A percentile compares a stretch with the other conserved stretches of the same genome.
Evolutionary conservation across 2,113 vertebrate genomes (phyloP).

Genomic region (Cranoglanis bouderius): DNA sequence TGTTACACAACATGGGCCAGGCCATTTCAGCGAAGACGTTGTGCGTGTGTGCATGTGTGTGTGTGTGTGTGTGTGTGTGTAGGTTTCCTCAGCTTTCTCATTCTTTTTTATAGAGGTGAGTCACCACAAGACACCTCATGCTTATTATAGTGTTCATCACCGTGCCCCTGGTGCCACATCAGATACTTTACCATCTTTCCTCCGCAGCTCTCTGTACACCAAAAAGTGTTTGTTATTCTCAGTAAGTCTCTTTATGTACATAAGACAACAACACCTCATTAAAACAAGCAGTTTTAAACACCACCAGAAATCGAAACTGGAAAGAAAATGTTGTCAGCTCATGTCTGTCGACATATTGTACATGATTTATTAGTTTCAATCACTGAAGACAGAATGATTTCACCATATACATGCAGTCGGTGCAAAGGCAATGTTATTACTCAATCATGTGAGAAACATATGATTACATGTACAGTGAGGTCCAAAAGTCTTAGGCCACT

Average conservation of each 20-base stretch:
- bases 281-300: not conserved
- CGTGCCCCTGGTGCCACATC: not conserved
- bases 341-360: not conserved
- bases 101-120: conserved; percentile 16
- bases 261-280: not conserved
- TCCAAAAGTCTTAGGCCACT: not conserved
- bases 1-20: conserved; percentile 45
- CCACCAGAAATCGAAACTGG: not conserved
- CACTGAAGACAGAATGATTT: not conserved
- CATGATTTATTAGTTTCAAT: not conserved
- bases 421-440: not conserved
- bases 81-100: not conserved
- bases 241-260: not conserved
- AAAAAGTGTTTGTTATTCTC: not conserved
- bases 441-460: not conserved
- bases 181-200: not conserved
- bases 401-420: not conserved
- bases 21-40: not conserved
- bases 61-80: not conserved
- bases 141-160: conserved; percentile 21
- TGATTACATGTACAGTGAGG: not conserved
- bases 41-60: not conserved
- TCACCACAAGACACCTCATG: conserved; percentile 6
- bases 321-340: not conserved
- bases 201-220: not conserved